Base-by-base conservation (phyloP, 2,888 invertebrate genomes). In the Hoplodrina blanda region DNA sequence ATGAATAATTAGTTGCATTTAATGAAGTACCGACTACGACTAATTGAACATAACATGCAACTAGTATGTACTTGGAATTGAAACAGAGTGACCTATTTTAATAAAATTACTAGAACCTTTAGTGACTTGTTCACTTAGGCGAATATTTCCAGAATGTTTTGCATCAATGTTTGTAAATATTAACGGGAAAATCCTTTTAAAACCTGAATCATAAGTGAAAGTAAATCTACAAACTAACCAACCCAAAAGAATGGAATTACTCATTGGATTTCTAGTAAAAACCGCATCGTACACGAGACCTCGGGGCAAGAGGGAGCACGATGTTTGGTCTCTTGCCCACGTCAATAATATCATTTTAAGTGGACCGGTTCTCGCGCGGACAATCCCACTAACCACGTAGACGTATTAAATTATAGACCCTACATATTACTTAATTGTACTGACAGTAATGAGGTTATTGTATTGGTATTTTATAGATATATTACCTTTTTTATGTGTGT, bases 311-410 rank as follows among this genome's bases (percentile, higher is more conserved):
- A 74, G 52, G 74, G 73, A 68, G 70, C 79, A 71, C 79, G 65
- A 74, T 76, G 73, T 81, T 81, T 79, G 68, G 80, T 78, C 82
- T 86, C 85, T 85, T 83, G 86, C 87, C 88, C 90, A 89, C 91
- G 88, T 92, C 90, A 93, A 92, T 91, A 92, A 91, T 93, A 93
- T 92, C 84, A 91, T 91, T 93, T 90, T 91, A 93, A 93, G 91
- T 92, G 91, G 87, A 94, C 94, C 94, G 94, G 94, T 95, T 94
- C 87, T 85, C 76, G 76, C 74, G 85, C 86, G 87, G 88, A 86
- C 90, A 85, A 84, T 88, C 86, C 83, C 80, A 82, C 86, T 87
- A 87, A 87, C 80, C 85, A 86, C 88, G 88, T 90, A 91, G 90
- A 90, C 82, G 80, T 84, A 90, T 88, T 88, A 89, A 88, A 89